Base-by-base conservation (phyloP, 2,888 invertebrate genomes). In the Apotomis betuletana region DNA sequence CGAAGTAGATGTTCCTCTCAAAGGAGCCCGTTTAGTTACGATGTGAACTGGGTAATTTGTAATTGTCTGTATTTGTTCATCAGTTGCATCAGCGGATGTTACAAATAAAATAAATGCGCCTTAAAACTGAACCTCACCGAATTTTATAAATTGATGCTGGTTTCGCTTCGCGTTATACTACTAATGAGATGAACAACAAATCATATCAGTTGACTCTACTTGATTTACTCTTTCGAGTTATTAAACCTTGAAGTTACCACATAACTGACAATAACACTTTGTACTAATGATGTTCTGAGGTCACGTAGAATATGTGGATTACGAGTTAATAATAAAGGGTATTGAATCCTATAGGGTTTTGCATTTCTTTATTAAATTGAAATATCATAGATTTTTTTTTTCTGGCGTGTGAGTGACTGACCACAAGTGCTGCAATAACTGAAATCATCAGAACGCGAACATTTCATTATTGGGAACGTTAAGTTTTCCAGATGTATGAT, bases 21-120 rank as follows among this genome's bases (percentile, higher is more conserved):
- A 41, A 41, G 41, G 6, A 41, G 41, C 41, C 41, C 5, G 41
- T 41, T 41, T 6, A 6, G 6, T 41, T 44, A 44, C 61, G 38
- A 62, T 57, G 49, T 41, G 69, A 69, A 62, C 55, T 51, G 44
- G 54, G 36, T 4, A 62, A 72, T 67, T 67, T 52, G 67, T 67
- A 54, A 58, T 58, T 67, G 67, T 44, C 36, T 41, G 41, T 15
- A 49, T 63, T 46, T 49, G 57, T 51, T 49, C 36, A 60, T 49
- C 36, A 38, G 67, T 61, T 69, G 61, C 64, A 57, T 63, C 67
- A 74, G 38, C 62, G 62, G 73, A 74, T 70, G 46, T 74, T 69
- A 74, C 58, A 67, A 72, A 67, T 58, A 70, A 55, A 67, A 74
- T 61, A 62, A 58, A 70, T 70, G 65, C 13, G 38, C 13, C 49